These are phyloP conservation scores for Aphelinus certus DNA, from an alignment of 1,140 invertebrate species.

Conservation along the genomic window DNA sequence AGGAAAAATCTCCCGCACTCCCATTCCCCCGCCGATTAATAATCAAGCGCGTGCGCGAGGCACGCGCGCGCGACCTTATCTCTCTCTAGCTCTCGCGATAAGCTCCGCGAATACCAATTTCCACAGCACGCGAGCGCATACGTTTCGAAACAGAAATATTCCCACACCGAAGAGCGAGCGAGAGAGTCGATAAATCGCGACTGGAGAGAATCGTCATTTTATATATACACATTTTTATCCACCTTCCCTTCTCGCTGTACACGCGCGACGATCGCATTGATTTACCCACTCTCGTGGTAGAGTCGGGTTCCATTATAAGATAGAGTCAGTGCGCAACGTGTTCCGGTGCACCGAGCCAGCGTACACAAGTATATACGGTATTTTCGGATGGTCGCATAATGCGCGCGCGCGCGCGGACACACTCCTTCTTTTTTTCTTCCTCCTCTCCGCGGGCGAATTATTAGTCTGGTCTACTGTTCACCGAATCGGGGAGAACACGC, in stretches of 20 bases:
- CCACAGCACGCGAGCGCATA: neutral
- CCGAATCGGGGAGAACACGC: no score
- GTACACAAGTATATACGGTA: no score
- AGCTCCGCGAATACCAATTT: neutral
- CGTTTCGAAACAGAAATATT: slow-evolving; percentile 11
- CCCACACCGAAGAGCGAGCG: neutral
- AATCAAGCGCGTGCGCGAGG: neutral
- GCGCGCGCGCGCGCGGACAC: no score
- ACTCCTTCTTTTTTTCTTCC: no score
- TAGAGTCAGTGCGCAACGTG: neutral
- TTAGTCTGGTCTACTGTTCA: no score
- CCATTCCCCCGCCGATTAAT: neutral
- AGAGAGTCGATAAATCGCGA: slow-evolving; percentile 18
- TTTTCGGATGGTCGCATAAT: no score
- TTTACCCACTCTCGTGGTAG: neutral
- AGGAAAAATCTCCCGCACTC: neutral
- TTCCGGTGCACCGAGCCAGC: no score
- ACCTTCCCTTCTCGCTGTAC: no score
- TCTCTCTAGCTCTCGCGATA: neutral
- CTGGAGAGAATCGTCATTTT: neutral
- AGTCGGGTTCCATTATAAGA: slow-evolving; percentile 26
- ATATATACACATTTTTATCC: neutral
- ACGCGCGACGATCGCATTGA: slow-evolving; percentile 13
- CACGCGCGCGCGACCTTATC: no score
- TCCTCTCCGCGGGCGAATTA: no score